Percentiles rank a stretch among this genome's conserved stretches.
Evolutionary conservation across 2,797 vertebrate species (phyloP).

Genomic region (Poeciliopsis infans): DNA sequence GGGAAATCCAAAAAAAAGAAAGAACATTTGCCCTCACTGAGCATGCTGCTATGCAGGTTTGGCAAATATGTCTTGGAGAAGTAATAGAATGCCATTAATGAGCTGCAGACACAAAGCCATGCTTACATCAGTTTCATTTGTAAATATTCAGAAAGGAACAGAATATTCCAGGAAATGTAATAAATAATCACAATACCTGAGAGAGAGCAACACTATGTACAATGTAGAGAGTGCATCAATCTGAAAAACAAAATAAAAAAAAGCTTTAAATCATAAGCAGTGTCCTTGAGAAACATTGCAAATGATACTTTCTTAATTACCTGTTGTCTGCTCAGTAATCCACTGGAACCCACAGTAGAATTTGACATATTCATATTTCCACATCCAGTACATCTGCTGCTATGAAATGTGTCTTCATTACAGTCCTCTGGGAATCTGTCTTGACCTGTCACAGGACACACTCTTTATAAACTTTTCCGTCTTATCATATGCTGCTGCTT

Average conservation of each 20-base stretch:
- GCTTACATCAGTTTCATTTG: neutral
- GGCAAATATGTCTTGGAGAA: neutral
- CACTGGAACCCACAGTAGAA: constrained; percentile 36
- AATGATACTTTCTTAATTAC: constrained; percentile 35
- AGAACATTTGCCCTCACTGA: neutral
- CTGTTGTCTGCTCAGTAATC: constrained; percentile 33
- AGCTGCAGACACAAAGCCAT: neutral
- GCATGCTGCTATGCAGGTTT: constrained; percentile 12
- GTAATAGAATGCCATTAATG: neutral
- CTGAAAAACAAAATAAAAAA: constrained; percentile 60
- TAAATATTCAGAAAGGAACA: too few species aligned
- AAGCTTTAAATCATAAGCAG: neutral
- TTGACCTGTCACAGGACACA: constrained; percentile 13
- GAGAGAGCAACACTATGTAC: constrained; percentile 71
- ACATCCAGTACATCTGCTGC: neutral
- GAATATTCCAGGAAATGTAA: neutral
- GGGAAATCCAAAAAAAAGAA: constrained; percentile 4
- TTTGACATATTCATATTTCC: neutral
- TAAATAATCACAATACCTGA: constrained; percentile 70
- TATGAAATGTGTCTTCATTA: constrained; percentile 10
- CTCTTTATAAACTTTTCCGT: constrained; percentile 30
- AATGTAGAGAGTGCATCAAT: constrained; percentile 66
- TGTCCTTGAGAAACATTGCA: neutral
- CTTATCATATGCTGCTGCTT: constrained; percentile 52
- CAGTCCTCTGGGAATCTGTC: constrained; percentile 10